These are phyloP conservation scores for Macrosiphum euphorbiae DNA, from an alignment of 2,888 invertebrate genomes.

Conservation along the genomic window DNA sequence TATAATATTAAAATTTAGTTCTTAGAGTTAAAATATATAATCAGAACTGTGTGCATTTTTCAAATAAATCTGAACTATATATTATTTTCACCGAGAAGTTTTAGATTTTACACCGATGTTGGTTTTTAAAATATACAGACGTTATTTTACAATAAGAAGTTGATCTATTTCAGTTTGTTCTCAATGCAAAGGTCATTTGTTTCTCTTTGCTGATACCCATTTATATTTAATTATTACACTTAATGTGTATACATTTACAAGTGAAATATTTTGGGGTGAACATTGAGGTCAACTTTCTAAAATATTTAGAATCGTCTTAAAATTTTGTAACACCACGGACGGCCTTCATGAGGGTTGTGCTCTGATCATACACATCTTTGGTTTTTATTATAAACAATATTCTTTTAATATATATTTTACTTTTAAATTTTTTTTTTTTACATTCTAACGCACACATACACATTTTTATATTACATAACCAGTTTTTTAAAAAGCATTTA, in stretches of 20 bases:
- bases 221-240: constrained; percentile 26
- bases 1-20: constrained; percentile 62
- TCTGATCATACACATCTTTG: constrained; percentile 51
- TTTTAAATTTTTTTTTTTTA: constrained; percentile 52
- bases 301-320: constrained; percentile 32
- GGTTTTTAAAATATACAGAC: constrained; percentile 46
- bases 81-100: constrained; percentile 57
- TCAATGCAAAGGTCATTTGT: background rate
- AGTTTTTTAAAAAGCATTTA: constrained; percentile 62
- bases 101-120: constrained; percentile 52
- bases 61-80: constrained; percentile 59
- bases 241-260: constrained; percentile 29
- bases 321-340: constrained; percentile 63
- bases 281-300: constrained; percentile 46
- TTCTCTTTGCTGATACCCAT: constrained; percentile 42
- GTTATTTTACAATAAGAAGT: constrained; percentile 39
- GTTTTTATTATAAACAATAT: constrained; percentile 49
- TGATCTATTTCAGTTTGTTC: constrained; percentile 24
- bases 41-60: constrained; percentile 62
- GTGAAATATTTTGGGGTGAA: constrained; percentile 10
- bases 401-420: constrained; percentile 48
- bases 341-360: constrained; percentile 63
- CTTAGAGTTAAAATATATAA: constrained; percentile 57
- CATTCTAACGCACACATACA: constrained; percentile 61
- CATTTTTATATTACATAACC: constrained; percentile 61